These are phyloP conservation scores for Perognathus longimembris DNA, from an alignment of 2,113 vertebrate genomes.

Conservation along the genomic window DNA sequence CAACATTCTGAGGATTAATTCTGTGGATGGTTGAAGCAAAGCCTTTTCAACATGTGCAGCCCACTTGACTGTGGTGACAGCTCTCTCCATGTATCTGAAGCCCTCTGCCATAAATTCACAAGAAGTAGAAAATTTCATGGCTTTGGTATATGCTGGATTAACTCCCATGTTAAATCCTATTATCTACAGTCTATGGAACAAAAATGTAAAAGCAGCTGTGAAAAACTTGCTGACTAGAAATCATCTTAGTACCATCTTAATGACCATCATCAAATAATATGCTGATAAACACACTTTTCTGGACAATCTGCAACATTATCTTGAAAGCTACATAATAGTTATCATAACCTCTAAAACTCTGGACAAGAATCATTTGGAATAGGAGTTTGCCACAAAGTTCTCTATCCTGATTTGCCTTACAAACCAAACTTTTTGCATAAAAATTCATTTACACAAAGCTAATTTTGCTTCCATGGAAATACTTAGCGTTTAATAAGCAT, in stretches of 20 bases:
- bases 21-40: conserved; percentile 71
- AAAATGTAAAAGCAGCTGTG: conserved; percentile 72
- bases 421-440: background rate
- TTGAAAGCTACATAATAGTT: background rate
- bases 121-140: conserved; percentile 73
- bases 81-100: conserved; percentile 75
- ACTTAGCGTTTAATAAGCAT: background rate
- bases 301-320: conserved; percentile 7
- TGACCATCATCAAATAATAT: conserved; percentile 33
- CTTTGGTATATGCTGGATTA: conserved; percentile 65
- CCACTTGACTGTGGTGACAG: conserved; percentile 75
- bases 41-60: conserved; percentile 81
- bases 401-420: background rate
- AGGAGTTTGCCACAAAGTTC: background rate
- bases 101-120: conserved; percentile 68
- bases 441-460: background rate
- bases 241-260: background rate
- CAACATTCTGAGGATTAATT: conserved; percentile 64
- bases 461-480: background rate
- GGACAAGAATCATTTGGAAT: background rate
- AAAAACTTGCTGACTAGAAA: conserved; percentile 61
- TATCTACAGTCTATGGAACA: conserved; percentile 75
- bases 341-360: background rate
- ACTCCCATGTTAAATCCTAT: conserved; percentile 77
- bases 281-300: background rate